These are phyloP conservation scores for Acleris laterana DNA, from an alignment of 2,888 invertebrate genomes.

Conservation along the genomic window DNA sequence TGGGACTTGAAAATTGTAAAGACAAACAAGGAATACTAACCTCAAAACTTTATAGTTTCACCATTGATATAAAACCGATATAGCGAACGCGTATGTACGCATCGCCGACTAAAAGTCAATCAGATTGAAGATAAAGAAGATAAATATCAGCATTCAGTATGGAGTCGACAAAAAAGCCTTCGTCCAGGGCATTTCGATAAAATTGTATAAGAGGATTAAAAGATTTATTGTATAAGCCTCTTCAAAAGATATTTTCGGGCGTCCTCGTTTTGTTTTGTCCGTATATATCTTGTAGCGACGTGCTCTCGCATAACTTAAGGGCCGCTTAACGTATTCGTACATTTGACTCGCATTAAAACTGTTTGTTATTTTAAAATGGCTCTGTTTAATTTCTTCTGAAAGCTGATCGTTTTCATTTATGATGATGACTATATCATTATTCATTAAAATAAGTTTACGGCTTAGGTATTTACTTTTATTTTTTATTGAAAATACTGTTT, in stretches of 20 bases:
- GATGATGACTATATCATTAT: not conserved
- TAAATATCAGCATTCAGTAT: constrained; percentile 35
- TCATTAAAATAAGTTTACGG: too few species aligned
- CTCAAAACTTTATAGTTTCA: not conserved
- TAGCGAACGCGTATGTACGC: constrained; percentile 7
- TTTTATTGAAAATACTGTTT: not conserved
- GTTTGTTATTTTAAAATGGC: constrained; percentile 46
- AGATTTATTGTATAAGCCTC: constrained; percentile 78
- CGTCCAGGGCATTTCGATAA: constrained; percentile 74
- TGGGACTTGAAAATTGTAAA: constrained; percentile 7
- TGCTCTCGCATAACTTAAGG: constrained; percentile 65
- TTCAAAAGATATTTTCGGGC: constrained; percentile 75
- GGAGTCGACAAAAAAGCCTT: constrained; percentile 47
- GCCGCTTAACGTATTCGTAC: constrained; percentile 56
- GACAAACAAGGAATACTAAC: constrained; percentile 19
- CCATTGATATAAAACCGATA: constrained; percentile 6
- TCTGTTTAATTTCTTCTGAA: constrained; percentile 4
- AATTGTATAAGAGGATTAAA: constrained; percentile 81
- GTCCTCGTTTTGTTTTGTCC: constrained; percentile 71
- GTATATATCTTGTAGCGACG: constrained; percentile 65
- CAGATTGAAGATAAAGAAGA: constrained; percentile 37
- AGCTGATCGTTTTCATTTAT: not conserved
- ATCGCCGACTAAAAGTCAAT: constrained; percentile 17
- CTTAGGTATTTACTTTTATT: too few species aligned
- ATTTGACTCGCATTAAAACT: constrained; percentile 63